These are phyloP conservation scores for Drosophila tanythrix DNA, from an alignment of 2,888 invertebrate genomes.

Conservation along the genomic window DNA sequence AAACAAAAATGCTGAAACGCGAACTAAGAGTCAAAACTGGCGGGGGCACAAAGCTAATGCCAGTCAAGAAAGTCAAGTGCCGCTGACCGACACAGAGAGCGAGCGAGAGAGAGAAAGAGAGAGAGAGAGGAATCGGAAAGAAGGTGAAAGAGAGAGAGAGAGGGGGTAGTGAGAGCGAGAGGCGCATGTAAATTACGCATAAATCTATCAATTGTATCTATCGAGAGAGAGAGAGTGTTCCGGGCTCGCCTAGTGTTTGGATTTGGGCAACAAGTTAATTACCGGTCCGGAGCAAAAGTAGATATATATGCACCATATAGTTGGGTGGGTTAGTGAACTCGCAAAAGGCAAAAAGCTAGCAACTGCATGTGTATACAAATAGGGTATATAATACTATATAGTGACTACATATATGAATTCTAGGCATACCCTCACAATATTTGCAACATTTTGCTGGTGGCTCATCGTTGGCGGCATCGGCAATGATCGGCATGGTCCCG, in stretches of 20 bases:
- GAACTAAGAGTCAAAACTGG: conserved; percentile 47
- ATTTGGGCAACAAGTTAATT: conserved; percentile 69
- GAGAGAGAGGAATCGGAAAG: conserved; percentile 9
- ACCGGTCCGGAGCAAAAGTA: conserved; percentile 27
- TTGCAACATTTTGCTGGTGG: conserved; percentile 96
- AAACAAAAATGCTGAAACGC: conserved; percentile 53
- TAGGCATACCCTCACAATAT: conserved; percentile 93
- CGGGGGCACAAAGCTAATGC: conserved; percentile 66
- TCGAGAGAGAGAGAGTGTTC: conserved; percentile 1
- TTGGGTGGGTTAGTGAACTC: conserved; percentile 77
- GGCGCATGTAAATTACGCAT: conserved; percentile 61
- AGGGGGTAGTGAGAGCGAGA: conserved; percentile 17
- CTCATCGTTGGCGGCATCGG: conserved; percentile 87
- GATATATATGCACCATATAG: conserved; percentile 2
- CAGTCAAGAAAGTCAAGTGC: conserved; percentile 68
- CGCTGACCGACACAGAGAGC: conserved; percentile 2
- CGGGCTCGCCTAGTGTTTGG: conserved; percentile 53
- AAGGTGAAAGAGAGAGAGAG: neutral
- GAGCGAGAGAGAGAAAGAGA: neutral
- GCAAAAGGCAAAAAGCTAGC: conserved; percentile 12
- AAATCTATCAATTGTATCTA: conserved; percentile 79
- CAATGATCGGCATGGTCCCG: conserved; percentile 88
- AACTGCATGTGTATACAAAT: conserved; percentile 17
- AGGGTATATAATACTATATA: conserved; percentile 8
- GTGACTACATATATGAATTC: conserved; percentile 56